phyloP scores from a whole-genome alignment of 2,113 vertebrate genomes.

The Noctilio leporinus region DNA sequence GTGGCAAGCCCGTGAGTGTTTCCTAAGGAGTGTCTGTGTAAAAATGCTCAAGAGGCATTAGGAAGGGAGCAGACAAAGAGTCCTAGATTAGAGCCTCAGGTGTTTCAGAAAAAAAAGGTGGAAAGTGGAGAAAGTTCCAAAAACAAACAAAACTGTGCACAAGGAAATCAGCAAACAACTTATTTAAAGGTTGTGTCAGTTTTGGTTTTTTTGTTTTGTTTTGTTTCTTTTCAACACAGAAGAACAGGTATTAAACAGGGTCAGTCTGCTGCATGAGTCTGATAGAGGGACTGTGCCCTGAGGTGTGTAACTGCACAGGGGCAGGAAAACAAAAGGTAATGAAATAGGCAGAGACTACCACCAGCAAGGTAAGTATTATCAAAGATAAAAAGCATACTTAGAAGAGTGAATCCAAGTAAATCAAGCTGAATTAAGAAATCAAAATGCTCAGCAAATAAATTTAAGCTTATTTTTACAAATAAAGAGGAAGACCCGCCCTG shows the following conservation, averaged over 20 bases:
- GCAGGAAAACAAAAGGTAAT: not conserved
- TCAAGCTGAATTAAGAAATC: not conserved
- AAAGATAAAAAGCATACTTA: not conserved
- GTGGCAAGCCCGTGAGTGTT: not conserved
- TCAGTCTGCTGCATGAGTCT: not conserved
- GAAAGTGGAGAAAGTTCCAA: not conserved
- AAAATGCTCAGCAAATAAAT: not conserved
- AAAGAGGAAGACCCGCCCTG: not conserved
- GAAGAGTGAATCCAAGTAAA: not conserved
- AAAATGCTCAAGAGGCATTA: fast-evolving
- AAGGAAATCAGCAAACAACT: not conserved
- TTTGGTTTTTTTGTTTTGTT: not conserved
- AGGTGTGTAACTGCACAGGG: not conserved
- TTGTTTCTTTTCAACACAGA: not conserved
- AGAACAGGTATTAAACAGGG: not conserved
- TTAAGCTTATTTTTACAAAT: no score
- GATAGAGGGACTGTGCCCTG: not conserved
- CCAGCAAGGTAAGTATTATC: not conserved
- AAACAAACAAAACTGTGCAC: not conserved
- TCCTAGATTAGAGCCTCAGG: not conserved
- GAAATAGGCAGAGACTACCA: not conserved
- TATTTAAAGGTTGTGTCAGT: not conserved
- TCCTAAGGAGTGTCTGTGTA: not conserved
- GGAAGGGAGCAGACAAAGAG: not conserved
- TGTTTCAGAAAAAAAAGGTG: not conserved